Percentiles rank a stretch among this genome's conserved stretches.
phyloP scores from a whole-genome alignment of 2,113 vertebrate genomes.

The Cephalopholis sonnerati region DNA sequence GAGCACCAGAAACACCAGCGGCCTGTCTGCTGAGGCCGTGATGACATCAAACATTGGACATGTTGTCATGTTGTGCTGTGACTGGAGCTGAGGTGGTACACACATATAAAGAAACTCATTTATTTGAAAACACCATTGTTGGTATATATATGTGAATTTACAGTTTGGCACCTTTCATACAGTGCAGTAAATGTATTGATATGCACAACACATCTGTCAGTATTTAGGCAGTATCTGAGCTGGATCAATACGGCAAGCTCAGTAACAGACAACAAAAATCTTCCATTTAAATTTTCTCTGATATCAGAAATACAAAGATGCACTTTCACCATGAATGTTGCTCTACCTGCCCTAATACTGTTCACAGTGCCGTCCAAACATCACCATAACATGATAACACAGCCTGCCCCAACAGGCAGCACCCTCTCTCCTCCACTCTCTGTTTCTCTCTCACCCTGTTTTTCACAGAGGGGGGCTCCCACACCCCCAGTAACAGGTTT shows the following conservation, averaged over 20 bases:
- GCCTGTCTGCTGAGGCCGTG: constrained; percentile 9
- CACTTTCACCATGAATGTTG: background rate
- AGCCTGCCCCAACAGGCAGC: constrained; percentile 67
- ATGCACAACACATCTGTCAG: constrained; percentile 1
- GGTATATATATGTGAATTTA: background rate
- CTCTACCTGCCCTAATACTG: background rate
- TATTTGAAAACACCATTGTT: background rate
- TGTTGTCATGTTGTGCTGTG: background rate
- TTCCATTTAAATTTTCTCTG: background rate
- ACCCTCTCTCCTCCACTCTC: constrained; percentile 57
- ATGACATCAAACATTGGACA: background rate
- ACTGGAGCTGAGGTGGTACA: background rate
- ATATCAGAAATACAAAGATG: background rate
- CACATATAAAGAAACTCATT: background rate
- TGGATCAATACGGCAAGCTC: constrained; percentile 20
- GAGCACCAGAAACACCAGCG: constrained; percentile 7
- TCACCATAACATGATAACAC: constrained; percentile 38
- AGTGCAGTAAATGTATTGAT: background rate
- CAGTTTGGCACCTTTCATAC: background rate
- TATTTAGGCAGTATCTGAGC: background rate
- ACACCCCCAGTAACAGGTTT: constrained; percentile 84
- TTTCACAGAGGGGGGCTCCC: constrained; percentile 26
- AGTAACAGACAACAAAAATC: background rate
- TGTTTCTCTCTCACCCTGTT: constrained; percentile 22
- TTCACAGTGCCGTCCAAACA: constrained; percentile 38